These are phyloP conservation scores for Epinephelus malabaricus DNA, from an alignment of 2,797 vertebrate genomes.

Conservation along the genomic window DNA sequence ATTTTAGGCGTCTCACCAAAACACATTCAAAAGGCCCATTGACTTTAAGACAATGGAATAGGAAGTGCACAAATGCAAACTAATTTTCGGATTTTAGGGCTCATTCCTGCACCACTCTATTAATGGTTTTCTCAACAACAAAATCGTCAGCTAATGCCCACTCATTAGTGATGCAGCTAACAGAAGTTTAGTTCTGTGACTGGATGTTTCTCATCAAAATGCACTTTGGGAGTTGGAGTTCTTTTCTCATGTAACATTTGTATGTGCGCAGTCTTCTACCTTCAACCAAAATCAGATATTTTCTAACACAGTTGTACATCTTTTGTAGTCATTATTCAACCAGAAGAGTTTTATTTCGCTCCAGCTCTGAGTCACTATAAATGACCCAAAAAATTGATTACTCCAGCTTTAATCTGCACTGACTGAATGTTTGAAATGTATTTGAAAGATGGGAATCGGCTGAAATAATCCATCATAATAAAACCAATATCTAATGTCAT, in stretches of 20 bases:
- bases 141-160: too few relatives aligned
- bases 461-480: slow-evolving; percentile 18
- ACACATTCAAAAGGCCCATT: too few relatives aligned
- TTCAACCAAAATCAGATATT: neutral
- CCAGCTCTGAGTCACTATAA: slow-evolving; percentile 8
- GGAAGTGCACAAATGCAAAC: too few relatives aligned
- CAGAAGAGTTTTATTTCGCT: neutral
- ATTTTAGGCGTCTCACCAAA: too few relatives aligned
- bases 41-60: too few relatives aligned
- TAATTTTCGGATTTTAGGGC: too few relatives aligned
- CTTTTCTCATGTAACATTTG: neutral
- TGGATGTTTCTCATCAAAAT: neutral
- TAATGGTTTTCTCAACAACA: too few relatives aligned
- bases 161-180: too few relatives aligned
- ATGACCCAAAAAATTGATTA: neutral
- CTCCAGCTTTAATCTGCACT: neutral
- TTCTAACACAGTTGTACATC: neutral
- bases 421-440: neutral
- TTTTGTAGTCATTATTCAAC: neutral
- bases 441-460: neutral
- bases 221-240: neutral
- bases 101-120: too few relatives aligned
- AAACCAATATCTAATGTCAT: neutral
- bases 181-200: neutral
- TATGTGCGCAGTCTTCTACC: neutral